Percentiles rank a stretch among this genome's conserved stretches.
phyloP scores from a whole-genome alignment of 1,140 invertebrate species.

The Thrips palmi region DNA sequence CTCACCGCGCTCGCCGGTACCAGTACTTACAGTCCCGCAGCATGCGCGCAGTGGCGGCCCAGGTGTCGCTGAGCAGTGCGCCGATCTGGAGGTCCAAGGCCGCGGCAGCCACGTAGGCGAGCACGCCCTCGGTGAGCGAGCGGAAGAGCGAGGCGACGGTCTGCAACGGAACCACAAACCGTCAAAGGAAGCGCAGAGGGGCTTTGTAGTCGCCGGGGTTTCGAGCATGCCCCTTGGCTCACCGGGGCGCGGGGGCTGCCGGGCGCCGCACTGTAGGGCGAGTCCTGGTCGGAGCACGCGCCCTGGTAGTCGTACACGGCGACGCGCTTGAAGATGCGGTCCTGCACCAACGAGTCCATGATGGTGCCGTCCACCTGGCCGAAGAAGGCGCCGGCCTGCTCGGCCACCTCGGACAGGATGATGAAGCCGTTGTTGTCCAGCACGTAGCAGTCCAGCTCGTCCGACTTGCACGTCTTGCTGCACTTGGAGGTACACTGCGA shows the following conservation, averaged over 20 bases:
- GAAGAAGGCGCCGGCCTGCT: slow-evolving; percentile 76
- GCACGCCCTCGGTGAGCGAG: too few species aligned
- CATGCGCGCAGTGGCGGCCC: too few species aligned
- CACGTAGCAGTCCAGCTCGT: slow-evolving; percentile 77
- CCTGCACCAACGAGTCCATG: slow-evolving; percentile 81
- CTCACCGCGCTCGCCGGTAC: too few species aligned
- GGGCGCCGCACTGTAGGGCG: slow-evolving; percentile 41
- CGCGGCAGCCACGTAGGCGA: too few species aligned
- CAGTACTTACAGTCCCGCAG: too few species aligned
- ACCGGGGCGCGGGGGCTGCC: slow-evolving; percentile 18
- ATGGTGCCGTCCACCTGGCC: slow-evolving; percentile 88
- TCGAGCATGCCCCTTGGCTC: too few species aligned
- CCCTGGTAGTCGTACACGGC: slow-evolving; percentile 78
- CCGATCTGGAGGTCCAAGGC: too few species aligned
- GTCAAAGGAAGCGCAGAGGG: too few species aligned
- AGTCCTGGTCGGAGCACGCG: slow-evolving; percentile 56
- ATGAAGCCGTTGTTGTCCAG: slow-evolving; percentile 86
- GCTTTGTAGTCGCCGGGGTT: too few species aligned
- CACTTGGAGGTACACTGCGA: slow-evolving; percentile 53
- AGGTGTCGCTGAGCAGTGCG: too few species aligned
- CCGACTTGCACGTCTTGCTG: slow-evolving; percentile 66
- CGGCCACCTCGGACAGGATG: slow-evolving; percentile 67
- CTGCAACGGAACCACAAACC: too few species aligned
- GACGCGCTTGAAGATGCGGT: slow-evolving; percentile 71
- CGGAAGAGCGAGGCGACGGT: too few species aligned